Evolutionary conservation across 2,888 invertebrate genomes (phyloP), one percentile per base, ranked within the genome.

Genomic region (Patella depressa): DNA sequence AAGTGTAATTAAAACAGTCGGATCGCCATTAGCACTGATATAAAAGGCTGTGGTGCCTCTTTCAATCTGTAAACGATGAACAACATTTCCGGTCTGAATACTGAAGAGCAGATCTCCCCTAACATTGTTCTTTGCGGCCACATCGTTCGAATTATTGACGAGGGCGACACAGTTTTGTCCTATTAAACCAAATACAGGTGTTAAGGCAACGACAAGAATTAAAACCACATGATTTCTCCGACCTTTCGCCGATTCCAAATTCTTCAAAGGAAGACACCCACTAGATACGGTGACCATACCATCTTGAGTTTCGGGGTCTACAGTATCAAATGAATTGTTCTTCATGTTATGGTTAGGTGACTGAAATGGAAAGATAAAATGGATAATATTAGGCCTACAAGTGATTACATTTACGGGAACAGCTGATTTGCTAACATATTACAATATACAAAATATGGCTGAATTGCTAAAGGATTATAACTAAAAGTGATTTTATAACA

Each of bases 1-100:
- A 14, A 73, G 73, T 2, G 3, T 53, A 7, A 1, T 1, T 3
- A 45, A 54, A 55, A 73, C 72, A 11, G 73, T 55, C 1, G 53
- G 57, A 17, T 82, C 81, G 0, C 85, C 85, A 1, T 79, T 72
- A 17, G 85, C 83, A 24, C 86, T 83, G 17, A 88, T 76, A 75
- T 85, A 87, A 2, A 88, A 80, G 1, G 85, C 84, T 0, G 87
- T 83, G 0, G 84, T 85, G 9, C 87, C 88, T 53, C 88, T 73
- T 78, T 88, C 87, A 45, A 84, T 83, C 80, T 88, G 88, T 9
- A 83, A 73, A 15, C 71, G 71, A 74, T 88, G 88, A 1, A 88
- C 79, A 7, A 87, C 80, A 19, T 74, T 75, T 5, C 85, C 85
- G 0, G 84, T 82, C 73, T 87, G 83, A 0, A 86, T 78, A 59